Base-by-base conservation (phyloP, 2,113 vertebrate genomes). In the Oceanodroma tethys region DNA sequence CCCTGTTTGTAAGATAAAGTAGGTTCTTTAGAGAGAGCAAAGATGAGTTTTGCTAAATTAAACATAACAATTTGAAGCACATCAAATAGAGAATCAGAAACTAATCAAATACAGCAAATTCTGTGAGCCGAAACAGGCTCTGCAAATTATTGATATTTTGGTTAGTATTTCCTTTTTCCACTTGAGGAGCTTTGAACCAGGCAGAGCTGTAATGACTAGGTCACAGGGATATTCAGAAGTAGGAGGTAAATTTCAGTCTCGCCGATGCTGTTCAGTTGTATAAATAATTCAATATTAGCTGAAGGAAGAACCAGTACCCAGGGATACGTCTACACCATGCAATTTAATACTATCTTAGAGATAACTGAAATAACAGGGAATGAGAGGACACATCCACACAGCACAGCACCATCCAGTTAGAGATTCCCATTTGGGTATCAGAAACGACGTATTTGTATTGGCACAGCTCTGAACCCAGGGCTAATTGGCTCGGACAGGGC, bases 201-300 rank as follows among this genome's bases (percentile, higher is more conserved):
- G 42, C 67, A 73, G 53, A 90, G 62, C 45, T 90, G 71, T 63
- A 92, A 91, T 55, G 73, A 81, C 59, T 67, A 76, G 81, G 89
- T 95, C 73, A 85, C 22, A 65, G 30, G 11, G 45, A 82, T 93
- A 82, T 72, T 78, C 82, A 83, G 55, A 88, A 95, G n/a, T 29
- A 88, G 63, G n/a, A 88, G 63, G 50, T 52, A 81, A 75, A 92
- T 87, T 90, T 94, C 79, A 81, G 78, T 83, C 67, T 73, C 6
- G 5, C 55, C 86, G 71, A 78, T 86, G 71, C 55, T 83, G 53
- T 81, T 92, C 63, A 36, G 42, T 43, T 78, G 71, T 52, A 85
- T 93, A 96, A 96, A 95, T 96, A 97, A 96, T 96, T 94, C 71
- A 95, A 0, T 62, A 82, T 90, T 73, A 96, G 67, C 74, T 76